Evolutionary conservation across 2,113 vertebrate genomes (phyloP), one percentile per base, ranked within the genome.

Genomic region (Triplophysa rosa): DNA sequence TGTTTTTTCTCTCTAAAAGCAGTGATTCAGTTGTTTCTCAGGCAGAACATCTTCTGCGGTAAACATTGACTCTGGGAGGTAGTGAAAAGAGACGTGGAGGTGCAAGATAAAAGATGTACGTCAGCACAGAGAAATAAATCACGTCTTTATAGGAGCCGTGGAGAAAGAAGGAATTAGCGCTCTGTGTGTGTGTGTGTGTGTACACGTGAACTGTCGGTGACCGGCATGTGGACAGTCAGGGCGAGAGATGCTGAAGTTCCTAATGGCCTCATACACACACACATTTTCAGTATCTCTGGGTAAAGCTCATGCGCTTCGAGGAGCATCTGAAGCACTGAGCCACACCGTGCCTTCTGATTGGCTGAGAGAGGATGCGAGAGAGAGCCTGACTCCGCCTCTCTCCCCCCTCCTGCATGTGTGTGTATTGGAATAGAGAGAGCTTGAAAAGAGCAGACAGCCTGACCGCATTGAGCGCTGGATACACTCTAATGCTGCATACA

Each of bases 291-390:
- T 90, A 92, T 94, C 90, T 90, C 90, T 90, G 90, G 90, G 92
- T 90, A 94, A 89, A 94, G 90, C 89, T 91, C 33, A 85, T 88
- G 88, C 82, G 87, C 83, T 88, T 86, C 84, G 86, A 92, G 90
- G 87, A 84, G 84, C 82, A 87, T 87, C 83, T 79, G 88, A 89
- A 86, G 86, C 88, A 78, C 85, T 88, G 84, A 80, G 87, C 85
- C 90, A 85, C 82, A 87, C 78, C 66, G 65, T 2, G 26, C 82
- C 26, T 67, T 88, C 78, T 85, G 89, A 94, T 94, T 94, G 93
- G 93, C 75, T 65, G 79, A 84, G 87, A 52, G 56, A 59, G 54
- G 54, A 86, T 82, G 83, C 85, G 83, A 69, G n/a, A 47, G 24
- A 79, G 86, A 86, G 87, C 88, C 83, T 87, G 59, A 67, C 75